Evolutionary conservation across 1,140 invertebrate genomes (phyloP).

Genomic region (Atopsyche davidsoni): DNA sequence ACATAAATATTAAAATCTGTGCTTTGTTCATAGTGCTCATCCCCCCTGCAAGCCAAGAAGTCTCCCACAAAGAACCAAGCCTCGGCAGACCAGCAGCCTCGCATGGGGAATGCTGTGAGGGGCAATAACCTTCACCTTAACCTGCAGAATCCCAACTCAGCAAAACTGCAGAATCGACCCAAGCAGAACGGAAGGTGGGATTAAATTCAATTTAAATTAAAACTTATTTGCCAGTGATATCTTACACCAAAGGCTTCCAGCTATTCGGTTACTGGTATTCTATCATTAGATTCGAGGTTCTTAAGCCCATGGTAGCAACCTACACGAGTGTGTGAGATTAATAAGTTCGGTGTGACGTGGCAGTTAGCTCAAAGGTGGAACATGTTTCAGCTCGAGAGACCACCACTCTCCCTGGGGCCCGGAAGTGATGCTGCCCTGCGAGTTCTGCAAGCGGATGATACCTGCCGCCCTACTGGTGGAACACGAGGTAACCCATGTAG

Average conservation of each 20-base stretch:
- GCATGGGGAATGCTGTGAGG: background rate
- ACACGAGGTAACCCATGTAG: conserved; percentile 23
- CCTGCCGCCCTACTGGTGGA: conserved; percentile 29
- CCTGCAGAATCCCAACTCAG: conserved; percentile 8
- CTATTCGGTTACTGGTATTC: no score
- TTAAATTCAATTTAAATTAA: no score
- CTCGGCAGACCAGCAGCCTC: background rate
- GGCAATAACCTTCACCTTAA: conserved; percentile 16
- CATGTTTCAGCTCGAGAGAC: background rate
- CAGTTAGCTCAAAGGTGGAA: no score
- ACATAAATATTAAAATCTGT: background rate
- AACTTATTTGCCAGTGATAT: no score
- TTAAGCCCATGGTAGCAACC: no score
- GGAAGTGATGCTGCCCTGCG: conserved; percentile 37
- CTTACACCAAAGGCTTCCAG: no score
- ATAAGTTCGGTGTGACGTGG: no score
- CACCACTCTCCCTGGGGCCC: background rate
- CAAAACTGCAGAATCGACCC: background rate
- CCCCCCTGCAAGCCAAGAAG: conserved; percentile 18
- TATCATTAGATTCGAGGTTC: no score
- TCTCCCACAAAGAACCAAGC: background rate
- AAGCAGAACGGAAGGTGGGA: no score
- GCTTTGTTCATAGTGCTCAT: conserved; percentile 16
- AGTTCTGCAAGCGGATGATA: conserved; percentile 41
- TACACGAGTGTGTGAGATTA: no score